Conservation (phyloP, 2,113 vertebrate species). For the Mandrillus leucophaeus region DNA sequence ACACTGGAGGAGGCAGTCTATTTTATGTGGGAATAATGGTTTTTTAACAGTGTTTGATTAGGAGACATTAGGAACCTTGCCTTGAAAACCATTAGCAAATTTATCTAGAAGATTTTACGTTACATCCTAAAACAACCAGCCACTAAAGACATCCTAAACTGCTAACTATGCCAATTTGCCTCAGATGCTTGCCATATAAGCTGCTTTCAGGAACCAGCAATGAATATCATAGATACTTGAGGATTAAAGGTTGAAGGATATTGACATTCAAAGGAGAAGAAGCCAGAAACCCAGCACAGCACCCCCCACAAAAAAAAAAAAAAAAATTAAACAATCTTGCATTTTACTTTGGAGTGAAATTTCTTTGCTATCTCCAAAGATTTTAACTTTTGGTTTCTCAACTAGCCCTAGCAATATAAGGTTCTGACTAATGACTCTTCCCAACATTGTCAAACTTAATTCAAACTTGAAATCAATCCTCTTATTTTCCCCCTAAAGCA, state of each 20-base stretch:
- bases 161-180: not conserved
- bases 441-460: not conserved
- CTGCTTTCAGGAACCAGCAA: not conserved
- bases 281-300: not conserved
- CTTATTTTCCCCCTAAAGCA: not conserved
- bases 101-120: conserved; percentile 46
- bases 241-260: not conserved
- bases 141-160: not conserved
- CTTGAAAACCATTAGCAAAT: conserved; percentile 55
- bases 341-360: not conserved
- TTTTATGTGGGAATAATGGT: not conserved
- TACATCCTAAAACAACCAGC: conserved; percentile 13
- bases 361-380: not conserved
- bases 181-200: not conserved
- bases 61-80: conserved; percentile 21
- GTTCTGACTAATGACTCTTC: not conserved
- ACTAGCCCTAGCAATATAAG: not conserved
- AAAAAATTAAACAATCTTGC: not conserved
- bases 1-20: not conserved
- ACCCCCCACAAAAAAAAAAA: not conserved
- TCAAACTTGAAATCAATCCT: not conserved
- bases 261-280: not conserved
- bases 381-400: not conserved
- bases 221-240: not conserved
- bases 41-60: conserved; percentile 52